These are phyloP conservation scores for Macaca nemestrina DNA, from an alignment of 2,113 vertebrate genomes.

Conservation along the genomic window DNA sequence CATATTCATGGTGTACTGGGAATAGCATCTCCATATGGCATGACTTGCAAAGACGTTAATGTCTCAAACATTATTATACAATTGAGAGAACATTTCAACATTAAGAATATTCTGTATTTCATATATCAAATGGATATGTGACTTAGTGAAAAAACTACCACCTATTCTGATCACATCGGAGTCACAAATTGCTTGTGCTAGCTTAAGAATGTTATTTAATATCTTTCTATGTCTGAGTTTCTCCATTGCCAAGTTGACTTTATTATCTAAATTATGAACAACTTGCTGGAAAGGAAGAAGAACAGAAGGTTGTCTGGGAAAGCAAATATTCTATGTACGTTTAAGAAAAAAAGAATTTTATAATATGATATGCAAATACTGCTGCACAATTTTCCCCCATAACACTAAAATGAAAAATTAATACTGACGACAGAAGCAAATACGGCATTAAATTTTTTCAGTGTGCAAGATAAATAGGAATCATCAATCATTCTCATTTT, in stretches of 20 bases:
- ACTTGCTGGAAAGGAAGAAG: not conserved
- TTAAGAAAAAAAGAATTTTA: not conserved
- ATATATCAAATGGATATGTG: not conserved
- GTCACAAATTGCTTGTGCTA: not conserved
- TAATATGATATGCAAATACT: not conserved
- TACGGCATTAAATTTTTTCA: slow-evolving; percentile 1
- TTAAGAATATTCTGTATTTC: not conserved
- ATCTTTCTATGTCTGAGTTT: not conserved
- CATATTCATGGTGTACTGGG: slow-evolving; percentile 18
- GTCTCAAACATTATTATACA: not conserved
- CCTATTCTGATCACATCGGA: not conserved
- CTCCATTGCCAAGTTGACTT: slow-evolving; percentile 38
- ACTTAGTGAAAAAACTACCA: not conserved
- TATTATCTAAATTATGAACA: slow-evolving; percentile 1
- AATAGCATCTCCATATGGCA: not conserved
- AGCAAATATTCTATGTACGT: not conserved
- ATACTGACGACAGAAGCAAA: slow-evolving; percentile 26
- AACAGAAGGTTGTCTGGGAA: not conserved
- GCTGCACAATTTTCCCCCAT: not conserved
- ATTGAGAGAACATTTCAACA: slow-evolving; percentile 2
- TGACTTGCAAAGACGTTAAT: not conserved
- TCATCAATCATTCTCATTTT: slow-evolving; percentile 27
- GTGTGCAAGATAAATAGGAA: slow-evolving; percentile 17
- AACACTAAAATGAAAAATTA: slow-evolving; percentile 26
- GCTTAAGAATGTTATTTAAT: slow-evolving; percentile 22